Conservation (phyloP, 2,888 invertebrate species). For the Leistus spinibarbis region DNA sequence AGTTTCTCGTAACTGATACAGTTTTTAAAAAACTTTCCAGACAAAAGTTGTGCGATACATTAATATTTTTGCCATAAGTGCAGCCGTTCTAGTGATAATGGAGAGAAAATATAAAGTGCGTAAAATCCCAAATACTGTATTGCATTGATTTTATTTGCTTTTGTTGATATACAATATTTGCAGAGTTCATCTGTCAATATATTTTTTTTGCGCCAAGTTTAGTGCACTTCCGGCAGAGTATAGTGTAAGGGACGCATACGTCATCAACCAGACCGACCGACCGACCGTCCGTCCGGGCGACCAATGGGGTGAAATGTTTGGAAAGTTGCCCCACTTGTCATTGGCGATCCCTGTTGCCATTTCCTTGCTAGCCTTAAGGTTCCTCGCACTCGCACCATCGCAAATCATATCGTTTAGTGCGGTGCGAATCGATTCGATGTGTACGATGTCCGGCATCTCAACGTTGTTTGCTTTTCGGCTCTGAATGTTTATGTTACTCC, state of each 20-base stretch:
- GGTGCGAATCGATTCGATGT: background rate
- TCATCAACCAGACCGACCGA: background rate
- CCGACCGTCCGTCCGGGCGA: no score
- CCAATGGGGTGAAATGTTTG: background rate
- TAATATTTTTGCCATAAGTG: no score
- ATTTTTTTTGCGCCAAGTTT: background rate
- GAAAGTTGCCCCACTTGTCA: background rate
- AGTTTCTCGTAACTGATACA: no score
- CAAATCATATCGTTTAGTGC: background rate
- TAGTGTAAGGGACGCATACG: background rate
- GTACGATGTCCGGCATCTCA: background rate
- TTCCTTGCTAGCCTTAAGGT: background rate
- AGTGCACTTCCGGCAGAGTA: background rate
- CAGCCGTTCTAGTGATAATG: no score
- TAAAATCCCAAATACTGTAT: no score
- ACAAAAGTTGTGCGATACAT: no score
- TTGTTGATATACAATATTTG: background rate
- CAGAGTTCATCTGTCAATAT: background rate
- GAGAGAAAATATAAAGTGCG: no score
- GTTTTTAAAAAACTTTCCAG: no score
- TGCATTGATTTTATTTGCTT: background rate
- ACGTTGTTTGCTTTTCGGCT: background rate
- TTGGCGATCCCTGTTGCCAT: background rate
- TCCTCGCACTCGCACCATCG: background rate
- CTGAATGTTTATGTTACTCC: background rate